A percentile compares a stretch with the other conserved stretches of the same genome.
Conservation (phyloP, 2,888 invertebrate species). For the Leptinotarsa juncta region DNA sequence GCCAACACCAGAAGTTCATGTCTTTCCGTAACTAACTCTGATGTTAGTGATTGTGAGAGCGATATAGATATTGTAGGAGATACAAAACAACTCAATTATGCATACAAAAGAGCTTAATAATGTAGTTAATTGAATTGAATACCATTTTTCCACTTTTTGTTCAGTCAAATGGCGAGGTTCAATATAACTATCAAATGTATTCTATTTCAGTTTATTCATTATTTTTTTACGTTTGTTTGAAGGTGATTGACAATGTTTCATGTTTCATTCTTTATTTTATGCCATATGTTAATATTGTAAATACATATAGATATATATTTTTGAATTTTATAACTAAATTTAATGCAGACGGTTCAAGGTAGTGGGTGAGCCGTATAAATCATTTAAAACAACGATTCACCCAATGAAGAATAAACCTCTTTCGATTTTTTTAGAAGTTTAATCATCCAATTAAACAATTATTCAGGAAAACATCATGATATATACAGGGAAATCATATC, state of each 20-base stretch:
- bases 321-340: not conserved
- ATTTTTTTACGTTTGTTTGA: not conserved
- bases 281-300: constrained; percentile 1
- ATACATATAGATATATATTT: constrained; percentile 10
- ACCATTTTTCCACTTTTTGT: constrained; percentile 1
- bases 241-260: too few species aligned
- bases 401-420: too few species aligned
- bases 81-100: constrained; percentile 52
- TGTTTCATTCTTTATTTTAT: not conserved
- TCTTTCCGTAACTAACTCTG: constrained; percentile 56
- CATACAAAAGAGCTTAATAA: constrained; percentile 49
- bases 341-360: not conserved
- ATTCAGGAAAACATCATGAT: too few species aligned
- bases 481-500: too few species aligned
- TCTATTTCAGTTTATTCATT: constrained; percentile 1
- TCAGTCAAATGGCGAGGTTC: constrained; percentile 6
- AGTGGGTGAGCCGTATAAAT: not conserved
- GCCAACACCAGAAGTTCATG: constrained; percentile 39
- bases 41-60: constrained; percentile 71
- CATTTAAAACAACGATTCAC: not conserved
- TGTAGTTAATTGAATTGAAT: constrained; percentile 4
- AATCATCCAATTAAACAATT: not conserved
- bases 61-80: constrained; percentile 74
- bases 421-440: too few species aligned
- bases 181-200: not conserved